These are phyloP conservation scores for Lethrus apterus DNA, from an alignment of 1,140 invertebrate genomes.

Conservation along the genomic window DNA sequence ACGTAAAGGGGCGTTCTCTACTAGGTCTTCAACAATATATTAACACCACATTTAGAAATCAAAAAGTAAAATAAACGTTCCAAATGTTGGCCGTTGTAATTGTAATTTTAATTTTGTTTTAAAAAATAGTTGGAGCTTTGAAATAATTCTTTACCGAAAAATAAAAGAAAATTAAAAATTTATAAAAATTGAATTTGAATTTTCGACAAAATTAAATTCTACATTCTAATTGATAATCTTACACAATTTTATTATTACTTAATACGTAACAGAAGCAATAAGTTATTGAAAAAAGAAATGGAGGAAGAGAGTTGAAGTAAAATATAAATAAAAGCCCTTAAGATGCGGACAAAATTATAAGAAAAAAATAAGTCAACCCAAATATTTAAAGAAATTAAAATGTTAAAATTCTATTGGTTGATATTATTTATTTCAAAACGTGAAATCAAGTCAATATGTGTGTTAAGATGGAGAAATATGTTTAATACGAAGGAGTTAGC, in stretches of 20 bases:
- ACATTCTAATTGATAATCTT: too few species aligned
- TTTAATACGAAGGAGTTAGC: neutral
- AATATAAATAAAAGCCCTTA: too few species aligned
- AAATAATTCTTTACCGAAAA: neutral
- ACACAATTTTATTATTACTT: too few species aligned
- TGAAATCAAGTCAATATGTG: neutral
- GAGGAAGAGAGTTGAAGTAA: too few species aligned
- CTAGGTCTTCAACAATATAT: too few species aligned
- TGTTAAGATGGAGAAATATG: neutral
- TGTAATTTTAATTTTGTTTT: neutral
- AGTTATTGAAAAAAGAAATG: too few species aligned
- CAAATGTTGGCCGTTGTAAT: neutral
- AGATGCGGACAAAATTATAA: neutral
- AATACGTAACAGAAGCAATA: too few species aligned
- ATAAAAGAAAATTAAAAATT: neutral
- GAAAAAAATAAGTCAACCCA: neutral
- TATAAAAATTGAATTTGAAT: too few species aligned
- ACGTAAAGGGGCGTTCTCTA: constrained; percentile 21
- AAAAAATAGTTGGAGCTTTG: neutral
- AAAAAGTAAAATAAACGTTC: neutral
- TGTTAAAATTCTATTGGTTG: neutral
- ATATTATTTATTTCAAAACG: neutral
- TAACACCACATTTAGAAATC: neutral
- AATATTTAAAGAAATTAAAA: neutral
- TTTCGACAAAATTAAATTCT: too few species aligned